Evolutionary conservation across 2,113 vertebrate species (phyloP), one percentile per base, ranked within the genome.

Genomic region (Bos javanicus): DNA sequence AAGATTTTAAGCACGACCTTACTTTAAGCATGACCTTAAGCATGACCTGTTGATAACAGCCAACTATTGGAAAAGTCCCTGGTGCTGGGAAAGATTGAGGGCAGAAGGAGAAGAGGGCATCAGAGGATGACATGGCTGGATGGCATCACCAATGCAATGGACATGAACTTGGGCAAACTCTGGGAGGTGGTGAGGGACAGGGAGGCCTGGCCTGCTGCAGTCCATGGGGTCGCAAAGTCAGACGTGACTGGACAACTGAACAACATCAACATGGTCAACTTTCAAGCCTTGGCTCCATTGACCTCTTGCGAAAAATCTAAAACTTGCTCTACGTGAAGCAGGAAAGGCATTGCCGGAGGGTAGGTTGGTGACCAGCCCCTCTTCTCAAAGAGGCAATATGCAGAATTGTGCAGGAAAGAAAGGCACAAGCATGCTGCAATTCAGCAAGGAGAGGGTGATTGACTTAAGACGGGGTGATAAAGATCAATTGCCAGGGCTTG

Each of bases 401-500:
- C 91, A 91, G 96, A 98, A 89, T 91, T 84, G 67, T 96, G 95
- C 71, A 93, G 95, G 98, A 98, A 50, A 98, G 97, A 90, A 97
- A 98, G 98, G 87, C 92, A 88, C 95, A 87, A 98, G 96, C 97
- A 71, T 88, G 96, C 90, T 96, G 97, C 97, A 96, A 97, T 98
- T 98, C 96, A 92, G 98, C 98, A 97, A 93, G 97, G 98, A 98
- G 98, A 99, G 97, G 97, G 98, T 99, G 99, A 99, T 99, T 99
- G 99, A 99, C 99, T 99, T 99, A 99, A 99, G 99, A 98, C 98
- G 98, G 98, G 98, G 98, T 98, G 99, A 99, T 99, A 99, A 99
- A 99, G 99, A 99, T 99, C 99, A 99, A 99, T 99, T 98, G 99
- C 98, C 90, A 71, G 97, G 99, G 98, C 98, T 98, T 98, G 92